Base-by-base conservation (phyloP, 2,113 vertebrate genomes). In the Pomatostomus ruficeps region DNA sequence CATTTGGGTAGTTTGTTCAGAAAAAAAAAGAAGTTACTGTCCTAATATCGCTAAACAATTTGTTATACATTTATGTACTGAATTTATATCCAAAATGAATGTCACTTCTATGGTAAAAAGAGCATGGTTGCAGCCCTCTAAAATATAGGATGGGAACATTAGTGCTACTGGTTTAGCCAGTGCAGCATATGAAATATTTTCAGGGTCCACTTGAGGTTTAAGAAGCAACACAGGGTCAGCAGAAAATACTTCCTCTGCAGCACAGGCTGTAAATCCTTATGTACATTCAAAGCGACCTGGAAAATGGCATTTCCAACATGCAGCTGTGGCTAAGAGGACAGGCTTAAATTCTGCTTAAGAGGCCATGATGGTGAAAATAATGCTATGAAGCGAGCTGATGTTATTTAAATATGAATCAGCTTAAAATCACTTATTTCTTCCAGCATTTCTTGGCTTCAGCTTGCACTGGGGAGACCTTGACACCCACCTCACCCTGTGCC, bases 1-100 rank as follows among this genome's bases (percentile, higher is more conserved):
- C 86, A 91, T 97, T 96, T 95, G 75, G 76, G 89, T 95, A 92
- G 96, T 85, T 94, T 78, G 78, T 90, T 96, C 61, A 68, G 55
- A 2, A 9, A 16, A 80, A 58, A 49, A 74, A 61, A 85, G 82
- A 70, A 36, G 12, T 91, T 90, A 90, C 88, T 95, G 42, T 54
- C 70, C 52, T 85, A 89, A 85, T 96, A 93, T 88, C 70, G 85
- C 74, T 54, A 71, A 96, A 95, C 75, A 95, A 95, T 85, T 82
- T 71, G 59, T 95, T 91, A 92, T 67, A 78, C 51, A 66, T 95
- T 95, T 95, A 86, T 91, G 65, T 66, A 51, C 36, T 77, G 35
- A 93, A 86, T 95, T 93, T 88, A 77, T 81, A 63, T 48, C 63
- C 49, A 67, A 70, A 96, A 55, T 45, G 19, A 91, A 89, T 45